phyloP scores from a whole-genome alignment of 2,113 vertebrate species.

The Ellobius talpinus region DNA sequence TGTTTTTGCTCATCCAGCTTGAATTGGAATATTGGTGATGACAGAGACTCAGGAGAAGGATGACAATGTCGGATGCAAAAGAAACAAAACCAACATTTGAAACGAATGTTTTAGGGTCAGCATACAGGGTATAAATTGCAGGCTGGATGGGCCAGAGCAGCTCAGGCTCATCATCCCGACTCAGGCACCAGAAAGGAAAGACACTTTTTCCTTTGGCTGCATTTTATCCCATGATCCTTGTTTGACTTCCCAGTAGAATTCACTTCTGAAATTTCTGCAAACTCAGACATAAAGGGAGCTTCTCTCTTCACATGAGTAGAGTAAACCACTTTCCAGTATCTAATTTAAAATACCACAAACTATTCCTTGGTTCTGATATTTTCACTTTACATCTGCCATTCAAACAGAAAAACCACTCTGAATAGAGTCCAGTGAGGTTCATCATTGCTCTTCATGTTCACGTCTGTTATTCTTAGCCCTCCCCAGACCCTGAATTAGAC shows the following conservation, averaged over 20 bases:
- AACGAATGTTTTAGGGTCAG: not conserved
- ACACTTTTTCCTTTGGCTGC: not conserved
- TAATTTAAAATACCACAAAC: not conserved
- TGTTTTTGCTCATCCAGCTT: not conserved
- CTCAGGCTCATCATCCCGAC: not conserved
- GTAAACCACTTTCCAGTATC: not conserved
- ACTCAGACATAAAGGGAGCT: constrained; percentile 13
- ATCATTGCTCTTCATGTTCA: not conserved
- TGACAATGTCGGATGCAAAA: not conserved
- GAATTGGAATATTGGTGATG: not conserved
- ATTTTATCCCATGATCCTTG: not conserved
- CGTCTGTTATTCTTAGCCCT: not conserved
- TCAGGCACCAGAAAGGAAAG: not conserved
- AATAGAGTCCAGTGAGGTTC: not conserved
- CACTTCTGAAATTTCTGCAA: constrained; percentile 60
- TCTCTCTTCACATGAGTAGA: not conserved
- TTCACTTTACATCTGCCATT: constrained; percentile 10
- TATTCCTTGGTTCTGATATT: constrained; percentile 2
- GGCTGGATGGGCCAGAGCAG: not conserved
- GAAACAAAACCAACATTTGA: not conserved
- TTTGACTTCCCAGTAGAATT: constrained; percentile 36
- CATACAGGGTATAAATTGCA: not conserved
- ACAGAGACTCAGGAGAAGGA: not conserved
- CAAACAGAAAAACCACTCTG: not conserved
- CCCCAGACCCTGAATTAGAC: not conserved